Percentiles rank a stretch among this genome's conserved stretches.
Evolutionary conservation across 1,140 invertebrate genomes (phyloP).

Genomic region (Magallana ariakensis): DNA sequence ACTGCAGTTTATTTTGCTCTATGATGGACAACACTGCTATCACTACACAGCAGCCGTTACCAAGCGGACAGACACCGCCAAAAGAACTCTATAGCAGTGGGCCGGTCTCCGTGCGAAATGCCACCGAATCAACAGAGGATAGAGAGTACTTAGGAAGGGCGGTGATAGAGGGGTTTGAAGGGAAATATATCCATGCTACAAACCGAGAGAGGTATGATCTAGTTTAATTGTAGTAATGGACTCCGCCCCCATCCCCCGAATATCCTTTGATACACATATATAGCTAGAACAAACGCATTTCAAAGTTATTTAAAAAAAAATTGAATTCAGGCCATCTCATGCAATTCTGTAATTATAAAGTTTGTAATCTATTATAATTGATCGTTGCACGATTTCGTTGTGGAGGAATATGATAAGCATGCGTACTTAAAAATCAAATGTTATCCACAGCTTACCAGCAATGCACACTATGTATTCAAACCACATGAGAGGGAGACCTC

Average conservation of each 20-base stretch:
- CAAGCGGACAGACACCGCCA: background rate
- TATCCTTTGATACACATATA: too few relatives aligned
- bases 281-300: too few relatives aligned
- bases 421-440: too few relatives aligned
- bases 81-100: background rate
- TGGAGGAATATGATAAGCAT: too few relatives aligned
- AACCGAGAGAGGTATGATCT: conserved; percentile 45
- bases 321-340: too few relatives aligned
- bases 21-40: background rate
- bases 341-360: too few relatives aligned
- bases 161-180: conserved; percentile 40
- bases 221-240: too few relatives aligned
- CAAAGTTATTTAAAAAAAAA: too few relatives aligned
- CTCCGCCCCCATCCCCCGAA: too few relatives aligned
- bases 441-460: background rate
- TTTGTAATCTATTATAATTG: too few relatives aligned
- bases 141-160: conserved; percentile 25
- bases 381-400: too few relatives aligned
- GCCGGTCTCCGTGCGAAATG: conserved; percentile 35
- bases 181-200: conserved; percentile 49
- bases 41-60: background rate
- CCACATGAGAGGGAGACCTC: conserved; percentile 6
- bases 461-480: background rate
- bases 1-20: too few relatives aligned
- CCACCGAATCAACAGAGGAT: conserved; percentile 37